A percentile compares a stretch with the other conserved stretches of the same genome.
phyloP scores from a whole-genome alignment of 2,888 invertebrate species.

The Coremacera marginata region DNA sequence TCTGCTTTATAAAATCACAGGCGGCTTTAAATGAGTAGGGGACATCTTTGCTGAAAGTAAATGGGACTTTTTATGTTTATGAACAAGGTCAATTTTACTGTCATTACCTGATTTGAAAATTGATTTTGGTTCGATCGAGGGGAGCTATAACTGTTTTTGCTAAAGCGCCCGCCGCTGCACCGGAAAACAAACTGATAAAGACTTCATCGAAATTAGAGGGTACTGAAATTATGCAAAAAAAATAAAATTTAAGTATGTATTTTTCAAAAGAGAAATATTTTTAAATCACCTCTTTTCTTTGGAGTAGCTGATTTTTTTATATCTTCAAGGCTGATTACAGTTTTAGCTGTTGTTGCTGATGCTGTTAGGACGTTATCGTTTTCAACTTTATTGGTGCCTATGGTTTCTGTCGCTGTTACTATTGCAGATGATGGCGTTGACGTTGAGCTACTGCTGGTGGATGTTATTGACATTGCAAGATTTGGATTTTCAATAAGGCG shows the following conservation, averaged over 20 bases:
- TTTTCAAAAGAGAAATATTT: no score
- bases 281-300: neutral
- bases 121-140: constrained; percentile 97
- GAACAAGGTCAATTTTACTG: no score
- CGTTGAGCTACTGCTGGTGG: constrained; percentile 48
- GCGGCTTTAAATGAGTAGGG: constrained; percentile 82
- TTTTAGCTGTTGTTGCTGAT: constrained; percentile 19
- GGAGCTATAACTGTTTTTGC: constrained; percentile 98
- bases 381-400: constrained; percentile 36
- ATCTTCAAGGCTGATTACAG: neutral
- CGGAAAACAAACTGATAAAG: constrained; percentile 87
- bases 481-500: constrained; percentile 67
- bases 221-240: constrained; percentile 44
- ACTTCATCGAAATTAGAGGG: constrained; percentile 75
- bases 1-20: constrained; percentile 75
- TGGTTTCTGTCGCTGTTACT: constrained; percentile 39
- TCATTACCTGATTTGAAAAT: constrained; percentile 88
- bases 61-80: neutral
- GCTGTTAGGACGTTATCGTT: neutral
- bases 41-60: constrained; percentile 71
- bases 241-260: neutral
- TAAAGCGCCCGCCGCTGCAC: constrained; percentile 92
- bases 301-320: neutral
- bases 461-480: constrained; percentile 67
- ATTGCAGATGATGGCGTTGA: constrained; percentile 54